Evolutionary conservation across 2,797 vertebrate genomes (phyloP).

Genomic region (Dendrocincla fuliginosa): DNA sequence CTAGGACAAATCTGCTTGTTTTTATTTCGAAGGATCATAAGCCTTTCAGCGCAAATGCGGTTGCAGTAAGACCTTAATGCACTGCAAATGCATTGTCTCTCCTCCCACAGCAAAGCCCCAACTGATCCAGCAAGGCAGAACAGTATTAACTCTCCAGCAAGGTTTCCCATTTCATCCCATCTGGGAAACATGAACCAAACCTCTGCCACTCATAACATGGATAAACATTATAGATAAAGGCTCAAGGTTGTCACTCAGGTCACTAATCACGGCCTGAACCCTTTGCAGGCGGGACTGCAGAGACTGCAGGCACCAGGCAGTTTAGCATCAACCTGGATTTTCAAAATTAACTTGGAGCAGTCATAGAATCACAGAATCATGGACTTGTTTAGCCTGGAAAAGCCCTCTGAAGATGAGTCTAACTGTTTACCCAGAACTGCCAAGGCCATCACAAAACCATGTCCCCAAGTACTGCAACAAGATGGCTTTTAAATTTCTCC

Average conservation of each 20-base stretch:
- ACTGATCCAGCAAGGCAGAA: background rate
- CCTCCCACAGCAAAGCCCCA: background rate
- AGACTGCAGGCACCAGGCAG: background rate
- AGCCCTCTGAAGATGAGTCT: background rate
- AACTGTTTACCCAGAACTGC: background rate
- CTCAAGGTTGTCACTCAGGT: background rate
- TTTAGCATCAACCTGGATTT: background rate
- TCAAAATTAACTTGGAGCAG: background rate
- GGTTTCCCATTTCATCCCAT: background rate
- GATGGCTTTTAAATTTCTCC: background rate
- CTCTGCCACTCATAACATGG: fast-evolving
- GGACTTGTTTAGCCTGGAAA: background rate
- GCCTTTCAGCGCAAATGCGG: background rate
- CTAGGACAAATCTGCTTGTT: background rate
- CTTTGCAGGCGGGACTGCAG: background rate
- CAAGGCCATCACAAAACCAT: background rate
- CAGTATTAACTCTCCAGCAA: background rate
- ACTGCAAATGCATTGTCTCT: background rate
- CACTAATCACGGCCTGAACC: background rate
- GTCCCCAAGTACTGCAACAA: background rate
- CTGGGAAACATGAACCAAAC: background rate
- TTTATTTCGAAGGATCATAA: background rate
- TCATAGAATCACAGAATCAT: background rate
- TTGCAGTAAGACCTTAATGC: constrained; percentile 14
- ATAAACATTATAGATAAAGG: fast-evolving